phyloP scores from a whole-genome alignment of 2,113 vertebrate genomes.

The Thalassarche chlororhynchos region DNA sequence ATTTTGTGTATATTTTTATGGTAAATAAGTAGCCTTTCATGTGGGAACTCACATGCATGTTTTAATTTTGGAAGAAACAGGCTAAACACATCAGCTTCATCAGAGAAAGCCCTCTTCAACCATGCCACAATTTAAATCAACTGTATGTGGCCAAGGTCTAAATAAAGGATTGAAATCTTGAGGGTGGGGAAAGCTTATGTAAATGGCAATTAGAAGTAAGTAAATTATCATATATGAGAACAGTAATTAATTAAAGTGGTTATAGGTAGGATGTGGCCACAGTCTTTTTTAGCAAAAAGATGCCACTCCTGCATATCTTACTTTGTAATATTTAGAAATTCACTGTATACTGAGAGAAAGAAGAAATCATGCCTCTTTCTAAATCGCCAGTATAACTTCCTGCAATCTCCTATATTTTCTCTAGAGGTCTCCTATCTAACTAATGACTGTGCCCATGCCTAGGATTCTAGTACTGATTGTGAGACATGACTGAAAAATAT shows the following conservation, averaged over 20 bases:
- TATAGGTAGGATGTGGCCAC: background rate
- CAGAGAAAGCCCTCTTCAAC: background rate
- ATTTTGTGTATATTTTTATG: background rate
- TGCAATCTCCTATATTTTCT: constrained; percentile 7
- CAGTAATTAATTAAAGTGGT: background rate
- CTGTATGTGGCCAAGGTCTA: background rate
- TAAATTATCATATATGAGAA: background rate
- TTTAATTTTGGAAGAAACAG: background rate
- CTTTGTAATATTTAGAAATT: background rate
- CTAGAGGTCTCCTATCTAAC: background rate
- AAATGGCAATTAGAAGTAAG: background rate
- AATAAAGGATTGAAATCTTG: background rate
- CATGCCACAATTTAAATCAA: background rate
- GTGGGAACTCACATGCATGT: background rate
- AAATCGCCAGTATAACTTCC: background rate
- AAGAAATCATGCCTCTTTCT: background rate
- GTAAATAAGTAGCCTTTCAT: background rate
- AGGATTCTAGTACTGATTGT: background rate
- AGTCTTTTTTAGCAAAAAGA: background rate
- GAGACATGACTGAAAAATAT: background rate
- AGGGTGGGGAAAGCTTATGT: background rate
- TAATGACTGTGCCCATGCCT: background rate
- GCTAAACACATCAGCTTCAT: background rate
- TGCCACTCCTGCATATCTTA: background rate
- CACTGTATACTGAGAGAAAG: background rate